Evolutionary conservation across 2,888 invertebrate genomes (phyloP), one percentile per base, ranked within the genome.

Genomic region (Drosophila quinaria): DNA sequence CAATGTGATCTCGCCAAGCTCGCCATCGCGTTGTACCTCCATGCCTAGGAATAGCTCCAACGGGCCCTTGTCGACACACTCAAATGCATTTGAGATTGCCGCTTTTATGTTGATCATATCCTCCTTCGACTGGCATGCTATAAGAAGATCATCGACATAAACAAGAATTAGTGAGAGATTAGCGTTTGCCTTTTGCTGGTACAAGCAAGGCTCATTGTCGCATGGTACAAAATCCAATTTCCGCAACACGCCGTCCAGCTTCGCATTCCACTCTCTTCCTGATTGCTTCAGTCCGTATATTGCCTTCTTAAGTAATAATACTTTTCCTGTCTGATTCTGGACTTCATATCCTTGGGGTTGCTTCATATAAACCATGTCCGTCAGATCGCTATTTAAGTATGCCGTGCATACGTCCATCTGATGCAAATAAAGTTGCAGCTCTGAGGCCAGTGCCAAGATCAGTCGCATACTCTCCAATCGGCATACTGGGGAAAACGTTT

Each of bases 61-160:
- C 13, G 17, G 41, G 0, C 41, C 49, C 6, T 63, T 41, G 41
- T 63, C 17, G 0, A 63, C 49, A 15, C 49, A 63, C 10, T 54
- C 47, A 13, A 62, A 54, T 4, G 54, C 3, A 4, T 47, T 31
- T 22, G 31, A 46, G 39, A 54, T 55, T 0, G 11, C 19, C 1
- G 5, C 2, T 8, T 35, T 63, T 4, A 47, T 42, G 11, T 10
- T 49, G 15, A 25, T 11, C n/a, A 63, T 5, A 8, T 42, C 55
- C 1, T 15, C 4, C 10, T 41, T 41, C 1, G 8, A 8, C 31
- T 59, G 39, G 10, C 29, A 55, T 10, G 35, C 55, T 33, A 55
- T 49, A 25, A 63, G 25, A 2, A 63, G 37, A 25, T 55, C 54
- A 41, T 63, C 55, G 6, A 49, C 54, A n/a, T 63, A 63, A 3